Evolutionary conservation across 2,113 vertebrate species (phyloP).

Genomic region (Loxodonta africana): DNA sequence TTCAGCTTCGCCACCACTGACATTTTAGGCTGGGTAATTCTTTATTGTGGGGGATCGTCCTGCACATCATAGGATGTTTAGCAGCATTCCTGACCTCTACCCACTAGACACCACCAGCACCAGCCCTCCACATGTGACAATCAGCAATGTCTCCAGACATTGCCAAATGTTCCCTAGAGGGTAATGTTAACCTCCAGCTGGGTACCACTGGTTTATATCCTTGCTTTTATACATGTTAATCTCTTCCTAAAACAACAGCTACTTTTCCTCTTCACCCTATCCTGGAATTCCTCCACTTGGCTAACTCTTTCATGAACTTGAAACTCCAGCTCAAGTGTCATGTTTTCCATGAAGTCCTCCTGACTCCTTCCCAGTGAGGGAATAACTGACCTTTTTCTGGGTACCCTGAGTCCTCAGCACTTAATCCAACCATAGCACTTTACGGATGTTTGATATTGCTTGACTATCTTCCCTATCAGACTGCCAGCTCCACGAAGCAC

Average conservation of each 20-base stretch:
- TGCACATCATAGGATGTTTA: too few relatives aligned
- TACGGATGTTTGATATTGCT: background rate
- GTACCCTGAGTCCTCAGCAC: background rate
- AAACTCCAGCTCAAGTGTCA: background rate
- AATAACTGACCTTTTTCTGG: background rate
- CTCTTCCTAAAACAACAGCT: slow-evolving; percentile 18
- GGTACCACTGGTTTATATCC: background rate
- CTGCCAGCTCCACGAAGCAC: background rate
- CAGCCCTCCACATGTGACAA: background rate
- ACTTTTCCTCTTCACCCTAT: background rate
- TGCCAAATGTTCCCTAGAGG: background rate
- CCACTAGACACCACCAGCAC: too few relatives aligned
- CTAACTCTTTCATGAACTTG: background rate
- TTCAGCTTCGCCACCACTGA: too few relatives aligned
- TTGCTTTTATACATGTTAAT: background rate
- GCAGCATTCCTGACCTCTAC: too few relatives aligned
- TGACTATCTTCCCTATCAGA: background rate
- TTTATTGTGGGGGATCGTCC: too few relatives aligned
- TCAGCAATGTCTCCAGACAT: background rate
- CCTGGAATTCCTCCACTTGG: background rate
- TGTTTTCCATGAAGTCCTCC: background rate
- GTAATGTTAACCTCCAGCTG: background rate
- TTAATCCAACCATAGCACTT: background rate
- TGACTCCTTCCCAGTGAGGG: background rate
- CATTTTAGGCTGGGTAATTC: too few relatives aligned